Percentiles rank a stretch among this genome's conserved stretches.
Evolutionary conservation across 2,888 invertebrate species (phyloP).

Genomic region (Leuctra nigra): DNA sequence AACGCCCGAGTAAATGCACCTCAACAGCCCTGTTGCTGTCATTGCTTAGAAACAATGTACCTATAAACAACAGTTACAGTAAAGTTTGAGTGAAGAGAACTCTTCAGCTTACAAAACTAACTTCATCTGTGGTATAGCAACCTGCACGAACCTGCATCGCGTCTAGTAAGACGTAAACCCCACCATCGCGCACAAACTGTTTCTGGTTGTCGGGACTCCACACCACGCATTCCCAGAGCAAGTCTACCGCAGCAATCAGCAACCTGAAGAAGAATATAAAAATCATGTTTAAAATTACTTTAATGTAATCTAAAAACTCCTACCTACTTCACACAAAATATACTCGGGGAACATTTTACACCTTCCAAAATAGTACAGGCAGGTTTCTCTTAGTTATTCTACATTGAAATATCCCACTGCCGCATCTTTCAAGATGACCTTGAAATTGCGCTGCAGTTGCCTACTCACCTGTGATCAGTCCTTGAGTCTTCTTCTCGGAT

Average conservation of each 20-base stretch:
- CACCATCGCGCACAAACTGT: conserved; percentile 39
- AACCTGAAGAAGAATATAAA: conserved; percentile 33
- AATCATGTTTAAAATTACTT: not conserved
- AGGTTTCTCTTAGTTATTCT: no score
- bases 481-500: not conserved
- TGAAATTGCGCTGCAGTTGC: not conserved
- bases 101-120: no score
- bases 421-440: not conserved
- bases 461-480: not conserved
- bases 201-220: conserved; percentile 33
- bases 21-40: no score
- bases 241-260: conserved; percentile 39
- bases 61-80: no score
- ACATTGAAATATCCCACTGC: not conserved
- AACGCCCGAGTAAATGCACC: no score
- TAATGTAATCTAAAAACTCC: not conserved
- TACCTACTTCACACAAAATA: no score
- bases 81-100: no score
- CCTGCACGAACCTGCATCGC: conserved; percentile 35
- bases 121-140: no score
- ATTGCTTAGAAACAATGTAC: no score
- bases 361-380: no score
- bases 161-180: conserved; percentile 40
- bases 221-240: conserved; percentile 41
- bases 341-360: no score